phyloP scores from a whole-genome alignment of 2,888 invertebrate species.

The Microctonus hyperodae region DNA sequence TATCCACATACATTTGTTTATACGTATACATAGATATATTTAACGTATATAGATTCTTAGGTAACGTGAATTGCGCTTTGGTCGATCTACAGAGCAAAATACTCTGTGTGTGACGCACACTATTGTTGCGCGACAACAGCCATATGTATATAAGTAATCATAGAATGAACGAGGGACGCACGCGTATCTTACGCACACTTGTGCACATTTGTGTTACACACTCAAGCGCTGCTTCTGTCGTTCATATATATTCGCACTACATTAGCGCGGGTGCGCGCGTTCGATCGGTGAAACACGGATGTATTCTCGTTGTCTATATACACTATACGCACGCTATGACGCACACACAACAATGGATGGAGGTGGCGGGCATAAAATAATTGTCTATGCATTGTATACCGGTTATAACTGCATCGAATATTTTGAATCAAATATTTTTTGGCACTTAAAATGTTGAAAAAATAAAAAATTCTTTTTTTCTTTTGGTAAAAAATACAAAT shows the following conservation, averaged over 20 bases:
- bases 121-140: constrained; percentile 20
- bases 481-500: background rate
- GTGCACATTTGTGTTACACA: constrained; percentile 7
- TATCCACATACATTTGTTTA: background rate
- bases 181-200: background rate
- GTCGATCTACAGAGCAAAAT: constrained; percentile 25
- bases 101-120: constrained; percentile 21
- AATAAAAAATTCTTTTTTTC: background rate
- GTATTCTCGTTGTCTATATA: background rate
- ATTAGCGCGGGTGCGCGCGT: constrained; percentile 38
- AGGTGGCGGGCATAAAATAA: background rate
- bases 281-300: constrained; percentile 4
- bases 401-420: background rate
- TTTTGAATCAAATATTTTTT: background rate
- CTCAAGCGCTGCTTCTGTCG: constrained; percentile 27
- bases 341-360: constrained; percentile 1
- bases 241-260: constrained; percentile 9
- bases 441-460: background rate
- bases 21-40: constrained; percentile 18
- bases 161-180: background rate
- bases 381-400: background rate
- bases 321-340: constrained; percentile 14
- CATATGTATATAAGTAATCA: constrained; percentile 3
- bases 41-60: constrained; percentile 50
- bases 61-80: constrained; percentile 49